Base-by-base conservation (phyloP, 2,113 vertebrate genomes). In the Okapia johnstoni region DNA sequence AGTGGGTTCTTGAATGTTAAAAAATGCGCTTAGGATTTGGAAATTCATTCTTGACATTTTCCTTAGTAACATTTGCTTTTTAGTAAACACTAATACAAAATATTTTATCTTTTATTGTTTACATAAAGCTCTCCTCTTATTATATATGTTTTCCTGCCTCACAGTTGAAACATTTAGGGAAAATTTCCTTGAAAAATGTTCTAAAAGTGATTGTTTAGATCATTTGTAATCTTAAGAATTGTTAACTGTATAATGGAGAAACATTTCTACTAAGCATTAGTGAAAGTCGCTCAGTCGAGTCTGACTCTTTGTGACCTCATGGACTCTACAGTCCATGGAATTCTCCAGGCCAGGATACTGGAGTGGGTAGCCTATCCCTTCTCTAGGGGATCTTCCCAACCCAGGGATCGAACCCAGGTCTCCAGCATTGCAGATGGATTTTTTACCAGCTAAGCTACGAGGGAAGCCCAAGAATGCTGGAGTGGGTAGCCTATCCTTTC, bases 1-100 rank as follows among this genome's bases (percentile, higher is more conserved):
- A 93, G 77, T 89, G n/a, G 6, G 11, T 86, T 88, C 76, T 15
- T 92, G 88, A 94, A 97, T 97, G 10, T 63, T 92, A 52, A 46
- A 16, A 76, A 66, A 48, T 5, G 85, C 12, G 23, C 7, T 21
- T 23, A 92, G 25, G 14, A 92, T 77, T 60, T 93, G 8, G 63
- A 96, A 96, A 84, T 96, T 46, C 76, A 95, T 96, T 96, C 98
- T 96, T 88, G 89, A 54, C 30, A 81, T 96, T 40, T 97, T 57
- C 5, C 85, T 97, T 85, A 2, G 11, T 3, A 50, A 19, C 50
- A 70, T 89, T 91, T 97, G 17, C 63, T 94, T 89, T 85, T 97
- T 81, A 94, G 83, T 83, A 93, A 97, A 85, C 43, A 96, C 50
- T 60, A 76, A 50, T 95, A 25, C n/a, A 96, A 63, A 94, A 88